Evolutionary conservation across 2,113 vertebrate species (phyloP).

Genomic region (Podarcis raffonei): DNA sequence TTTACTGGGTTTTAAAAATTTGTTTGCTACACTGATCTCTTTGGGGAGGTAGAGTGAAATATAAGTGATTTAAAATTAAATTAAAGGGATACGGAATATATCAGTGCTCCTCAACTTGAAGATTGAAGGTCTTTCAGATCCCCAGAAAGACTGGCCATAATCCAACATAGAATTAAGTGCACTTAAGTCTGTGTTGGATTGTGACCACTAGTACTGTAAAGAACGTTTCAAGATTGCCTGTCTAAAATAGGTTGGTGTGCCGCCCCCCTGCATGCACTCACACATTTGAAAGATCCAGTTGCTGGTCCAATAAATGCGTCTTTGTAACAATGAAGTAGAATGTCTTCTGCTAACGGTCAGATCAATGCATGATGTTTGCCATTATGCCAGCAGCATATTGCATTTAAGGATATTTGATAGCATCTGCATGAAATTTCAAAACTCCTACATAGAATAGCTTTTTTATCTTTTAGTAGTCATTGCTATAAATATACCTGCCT

Average conservation of each 20-base stretch:
- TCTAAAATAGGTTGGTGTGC: background rate
- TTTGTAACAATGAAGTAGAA: background rate
- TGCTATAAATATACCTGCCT: background rate
- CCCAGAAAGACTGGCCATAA: background rate
- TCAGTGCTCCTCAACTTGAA: no score
- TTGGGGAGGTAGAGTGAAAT: background rate
- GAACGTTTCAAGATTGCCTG: background rate
- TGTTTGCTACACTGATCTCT: background rate
- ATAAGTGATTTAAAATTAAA: background rate
- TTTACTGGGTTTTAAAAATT: no score
- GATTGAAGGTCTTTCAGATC: no score
- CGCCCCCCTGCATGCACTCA: background rate
- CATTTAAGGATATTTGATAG: background rate
- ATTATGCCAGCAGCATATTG: background rate
- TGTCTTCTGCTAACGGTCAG: background rate
- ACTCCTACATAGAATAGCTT: background rate
- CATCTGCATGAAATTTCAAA: background rate
- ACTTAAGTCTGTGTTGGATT: background rate
- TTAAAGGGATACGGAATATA: no score
- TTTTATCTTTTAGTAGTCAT: background rate
- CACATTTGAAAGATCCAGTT: background rate
- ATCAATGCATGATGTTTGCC: background rate
- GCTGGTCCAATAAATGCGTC: constrained; percentile 1
- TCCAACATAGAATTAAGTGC: constrained; percentile 8
- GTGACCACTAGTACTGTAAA: background rate